phyloP scores from a whole-genome alignment of 2,113 vertebrate genomes.

The Dicentrarchus labrax region DNA sequence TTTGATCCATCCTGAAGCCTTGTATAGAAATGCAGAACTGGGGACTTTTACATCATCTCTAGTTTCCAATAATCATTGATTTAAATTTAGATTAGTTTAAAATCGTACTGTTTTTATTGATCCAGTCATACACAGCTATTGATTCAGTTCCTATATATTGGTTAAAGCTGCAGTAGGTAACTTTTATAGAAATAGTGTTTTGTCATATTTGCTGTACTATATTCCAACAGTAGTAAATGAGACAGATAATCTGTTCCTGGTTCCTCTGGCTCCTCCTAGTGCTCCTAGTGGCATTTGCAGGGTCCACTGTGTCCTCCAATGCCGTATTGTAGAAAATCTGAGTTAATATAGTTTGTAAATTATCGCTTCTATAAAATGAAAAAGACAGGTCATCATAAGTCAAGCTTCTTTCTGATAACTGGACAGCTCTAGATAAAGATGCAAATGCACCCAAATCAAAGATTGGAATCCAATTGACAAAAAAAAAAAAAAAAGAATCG shows the following conservation, averaged over 20 bases:
- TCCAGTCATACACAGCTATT: too few species aligned
- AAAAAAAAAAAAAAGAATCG: not conserved
- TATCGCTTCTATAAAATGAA: not conserved
- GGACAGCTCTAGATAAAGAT: not conserved
- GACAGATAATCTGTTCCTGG: too few species aligned
- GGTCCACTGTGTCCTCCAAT: too few species aligned
- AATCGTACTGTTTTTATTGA: too few species aligned
- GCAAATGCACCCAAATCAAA: not conserved
- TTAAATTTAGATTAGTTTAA: not conserved
- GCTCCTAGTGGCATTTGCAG: too few species aligned
- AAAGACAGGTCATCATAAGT: not conserved
- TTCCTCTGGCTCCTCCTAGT: too few species aligned
- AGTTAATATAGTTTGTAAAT: not conserved
- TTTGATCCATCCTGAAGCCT: not conserved
- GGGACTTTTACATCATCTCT: not conserved
- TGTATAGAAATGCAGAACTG: not conserved
- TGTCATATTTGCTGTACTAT: too few species aligned
- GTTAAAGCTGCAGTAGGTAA: too few species aligned
- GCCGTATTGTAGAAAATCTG: not conserved
- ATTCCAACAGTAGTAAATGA: too few species aligned
- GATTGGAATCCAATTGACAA: not conserved
- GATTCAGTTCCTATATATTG: too few species aligned
- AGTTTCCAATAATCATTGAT: not conserved
- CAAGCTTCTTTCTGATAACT: not conserved
- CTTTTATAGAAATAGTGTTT: too few species aligned